Base-by-base conservation (phyloP, 30 jellyfish, hydroid and myxozoan genomes). In the Chironex yamaguchii region DNA sequence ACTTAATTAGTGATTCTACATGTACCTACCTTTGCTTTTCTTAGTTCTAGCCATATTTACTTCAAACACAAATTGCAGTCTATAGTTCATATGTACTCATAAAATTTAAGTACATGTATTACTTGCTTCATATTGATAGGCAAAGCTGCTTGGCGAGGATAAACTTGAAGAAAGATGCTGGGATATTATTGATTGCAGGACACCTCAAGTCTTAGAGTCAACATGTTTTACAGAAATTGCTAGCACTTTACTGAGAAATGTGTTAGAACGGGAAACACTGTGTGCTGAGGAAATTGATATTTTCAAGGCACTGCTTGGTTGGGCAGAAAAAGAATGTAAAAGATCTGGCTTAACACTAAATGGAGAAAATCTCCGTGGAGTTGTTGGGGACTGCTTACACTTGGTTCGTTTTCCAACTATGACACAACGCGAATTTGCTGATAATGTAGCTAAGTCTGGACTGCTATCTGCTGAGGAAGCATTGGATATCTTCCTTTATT, bases 381-480 rank as follows among this genome's bases (percentile, higher is more conserved):
- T 73, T 36, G 89, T 73, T 0, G 89, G 89, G 0, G 89, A 58
- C 65, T 85, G 95, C 78, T 35, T 85, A 4, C 62, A 85, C 33
- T 70, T 85, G 77, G 64, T 85, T 4, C 65, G 95, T 20, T 85
- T 85, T 49, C 95, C 95, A 25, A 85, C 95, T 13, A 85, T 85
- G 95, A 85, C 95, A 4, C 89, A 85, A 24, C 83, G 95, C 2
- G 95, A 85, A 34, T 85, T 85, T 85, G 95, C 95, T 17, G 95
- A 85, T 30, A 88, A 85, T 85, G 95, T 85, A 33, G 95, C 95
- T 0, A 64, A 87, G 4, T 85, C 95, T 0, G 95, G 95, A 1
- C 76, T 85, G 20, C 71, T 85, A 26, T 64, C 52, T 58, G 89
- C 95, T 1, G 84, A 85, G 49, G 89, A 85, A 36, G 95, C 95